Evolutionary conservation across 2,797 vertebrate species (phyloP).

Genomic region (Microctenopoma lineatum): DNA sequence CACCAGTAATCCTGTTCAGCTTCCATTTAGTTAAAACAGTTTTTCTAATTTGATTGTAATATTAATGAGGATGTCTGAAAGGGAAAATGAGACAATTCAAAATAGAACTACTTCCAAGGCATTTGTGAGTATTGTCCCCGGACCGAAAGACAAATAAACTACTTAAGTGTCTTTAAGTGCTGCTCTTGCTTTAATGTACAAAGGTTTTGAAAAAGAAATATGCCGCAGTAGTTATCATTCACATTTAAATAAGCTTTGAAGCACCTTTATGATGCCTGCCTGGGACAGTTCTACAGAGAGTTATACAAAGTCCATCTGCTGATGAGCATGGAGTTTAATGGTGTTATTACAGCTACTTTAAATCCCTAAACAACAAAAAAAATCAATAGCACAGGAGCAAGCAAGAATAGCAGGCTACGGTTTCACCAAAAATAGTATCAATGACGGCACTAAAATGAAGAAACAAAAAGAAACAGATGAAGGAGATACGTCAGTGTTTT

Average conservation of each 20-base stretch:
- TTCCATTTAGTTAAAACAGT: background rate
- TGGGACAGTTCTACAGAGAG: conserved; percentile 42
- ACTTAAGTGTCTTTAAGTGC: conserved; percentile 33
- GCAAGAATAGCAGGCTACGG: conserved; percentile 11
- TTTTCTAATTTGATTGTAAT: no score
- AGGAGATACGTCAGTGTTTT: background rate
- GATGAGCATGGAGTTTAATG: conserved; percentile 47
- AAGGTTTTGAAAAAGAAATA: conserved; percentile 10
- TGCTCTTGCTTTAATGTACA: conserved; percentile 21
- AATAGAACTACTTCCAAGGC: conserved; percentile 25
- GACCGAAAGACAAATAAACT: no score
- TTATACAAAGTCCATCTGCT: conserved; percentile 23
- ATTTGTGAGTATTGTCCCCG: conserved; percentile 6
- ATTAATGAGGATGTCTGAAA: background rate
- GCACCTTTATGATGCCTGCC: conserved; percentile 54
- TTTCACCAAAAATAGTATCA: conserved; percentile 40
- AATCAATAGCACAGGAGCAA: conserved; percentile 44
- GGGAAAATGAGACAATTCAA: conserved; percentile 13
- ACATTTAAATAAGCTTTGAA: conserved; percentile 61
- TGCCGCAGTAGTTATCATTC: conserved; percentile 17
- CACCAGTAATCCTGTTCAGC: background rate
- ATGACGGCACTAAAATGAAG: conserved; percentile 11
- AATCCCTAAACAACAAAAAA: conserved; percentile 25
- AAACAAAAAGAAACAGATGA: background rate
- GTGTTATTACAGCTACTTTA: conserved; percentile 26